These are phyloP conservation scores for Acleris literana DNA, from an alignment of 2,888 invertebrate species.

Conservation along the genomic window DNA sequence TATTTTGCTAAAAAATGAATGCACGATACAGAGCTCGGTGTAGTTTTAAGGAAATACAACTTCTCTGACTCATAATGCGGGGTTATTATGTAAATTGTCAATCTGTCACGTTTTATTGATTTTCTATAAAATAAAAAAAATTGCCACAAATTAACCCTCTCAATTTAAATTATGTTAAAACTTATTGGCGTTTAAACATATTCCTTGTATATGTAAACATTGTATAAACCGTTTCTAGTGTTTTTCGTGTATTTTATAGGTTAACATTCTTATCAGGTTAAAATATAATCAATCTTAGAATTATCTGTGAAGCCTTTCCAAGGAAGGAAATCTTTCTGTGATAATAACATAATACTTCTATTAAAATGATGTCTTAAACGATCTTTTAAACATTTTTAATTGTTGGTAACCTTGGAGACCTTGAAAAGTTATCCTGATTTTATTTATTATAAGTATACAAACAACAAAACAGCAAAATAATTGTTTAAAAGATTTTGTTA, in stretches of 20 bases:
- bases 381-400: too few species aligned
- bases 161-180: neutral
- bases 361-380: too few species aligned
- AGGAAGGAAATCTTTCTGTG: neutral
- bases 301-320: constrained; percentile 9
- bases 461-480: too few species aligned
- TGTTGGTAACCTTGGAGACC: too few species aligned
- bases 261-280: constrained; percentile 24
- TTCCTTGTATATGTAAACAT: neutral
- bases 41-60: too few species aligned
- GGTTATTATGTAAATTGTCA: constrained; percentile 15
- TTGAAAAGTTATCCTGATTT: too few species aligned
- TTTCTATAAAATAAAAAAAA: constrained; percentile 22
- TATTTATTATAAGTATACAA: too few species aligned
- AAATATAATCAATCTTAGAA: constrained; percentile 13
- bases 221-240: too few species aligned
- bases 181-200: neutral
- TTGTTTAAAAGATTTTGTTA: too few species aligned
- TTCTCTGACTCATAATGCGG: neutral
- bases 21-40: too few species aligned
- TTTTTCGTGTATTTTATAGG: constrained; percentile 3
- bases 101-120: constrained; percentile 34
- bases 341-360: too few species aligned
- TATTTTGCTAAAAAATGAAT: neutral
- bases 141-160: neutral